A percentile compares a stretch with the other conserved stretches of the same genome.
Conservation (phyloP, 2,113 vertebrate species). For the Lichenostomus cassidix region DNA sequence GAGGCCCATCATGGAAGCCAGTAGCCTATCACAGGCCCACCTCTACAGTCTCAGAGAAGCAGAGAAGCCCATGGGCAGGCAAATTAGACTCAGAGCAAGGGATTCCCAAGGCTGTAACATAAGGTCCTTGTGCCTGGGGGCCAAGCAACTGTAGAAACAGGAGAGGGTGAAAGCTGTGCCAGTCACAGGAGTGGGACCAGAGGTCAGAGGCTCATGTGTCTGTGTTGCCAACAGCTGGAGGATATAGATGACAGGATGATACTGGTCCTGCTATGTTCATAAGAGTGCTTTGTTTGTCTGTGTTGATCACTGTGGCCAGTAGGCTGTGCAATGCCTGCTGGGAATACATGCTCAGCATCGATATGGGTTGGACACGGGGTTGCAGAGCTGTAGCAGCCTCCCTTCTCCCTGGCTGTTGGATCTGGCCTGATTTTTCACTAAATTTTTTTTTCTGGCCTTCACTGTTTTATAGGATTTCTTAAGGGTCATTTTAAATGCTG, state of each 20-base stretch:
- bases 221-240: neutral
- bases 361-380: fast-evolving
- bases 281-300: neutral
- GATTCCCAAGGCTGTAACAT: neutral
- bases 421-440: neutral
- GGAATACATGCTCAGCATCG: fast-evolving
- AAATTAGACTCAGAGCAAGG: neutral
- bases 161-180: neutral
- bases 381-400: neutral
- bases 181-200: too few species aligned
- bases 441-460: neutral
- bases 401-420: neutral
- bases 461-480: neutral
- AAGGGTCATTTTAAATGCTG: neutral
- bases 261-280: fast-evolving
- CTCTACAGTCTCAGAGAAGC: neutral
- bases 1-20: neutral
- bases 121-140: neutral
- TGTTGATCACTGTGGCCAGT: neutral
- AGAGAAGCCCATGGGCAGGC: neutral
- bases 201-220: fast-evolving
- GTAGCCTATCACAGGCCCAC: neutral
- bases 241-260: neutral
- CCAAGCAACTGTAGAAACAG: fast-evolving
- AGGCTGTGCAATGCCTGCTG: neutral